Base-by-base conservation (phyloP, 1,140 invertebrate species). In the Drosophila yakuba region DNA sequence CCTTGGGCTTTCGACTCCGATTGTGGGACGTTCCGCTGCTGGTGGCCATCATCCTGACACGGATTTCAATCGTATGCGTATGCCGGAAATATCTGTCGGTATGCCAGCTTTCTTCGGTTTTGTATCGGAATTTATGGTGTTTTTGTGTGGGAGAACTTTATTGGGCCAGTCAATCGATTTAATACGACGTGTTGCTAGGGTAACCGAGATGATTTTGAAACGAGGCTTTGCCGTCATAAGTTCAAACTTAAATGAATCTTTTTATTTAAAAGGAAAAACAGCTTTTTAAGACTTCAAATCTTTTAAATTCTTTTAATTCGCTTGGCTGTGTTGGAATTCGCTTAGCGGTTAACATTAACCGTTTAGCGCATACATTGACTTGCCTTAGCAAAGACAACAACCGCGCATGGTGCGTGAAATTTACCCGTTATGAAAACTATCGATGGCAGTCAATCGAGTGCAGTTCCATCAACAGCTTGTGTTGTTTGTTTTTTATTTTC, bases 61-160 rank as follows among this genome's bases (percentile, higher is more conserved):
- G 5, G 10, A 20, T 10, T 35, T 35, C 25, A 48, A 4, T 51
- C 10, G 7, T 2, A 51, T 23, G 35, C 10, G 7, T 2, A 51
- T 23, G 35, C 17, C 44, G 6, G 11, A 45, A 14, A 23, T 35
- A 51, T 28, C 41, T 38, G 17, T 45, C 20, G 28, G 15, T 20
- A 36, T 36, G 38, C 51, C 59, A 47, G 76, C 61, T 74, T 51
- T 54, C 69, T 38, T 61, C 60, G 51, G 47, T 17, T 58, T 62
- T 69, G 79, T 88, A 62, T 72, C 52, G 79, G 79, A 86, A 85
- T 85, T 88, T 55, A 11, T 28, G 28, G 44, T 57, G 41, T 66
- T 76, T 74, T 39, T 50, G 44, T 36, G 36, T 48, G 35, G n/a
- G n/a, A 52, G 72, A 58, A 66, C 74, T 77, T 73, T 39, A 10